phyloP scores from a whole-genome alignment of 2,113 vertebrate genomes.

The Zeus faber region DNA sequence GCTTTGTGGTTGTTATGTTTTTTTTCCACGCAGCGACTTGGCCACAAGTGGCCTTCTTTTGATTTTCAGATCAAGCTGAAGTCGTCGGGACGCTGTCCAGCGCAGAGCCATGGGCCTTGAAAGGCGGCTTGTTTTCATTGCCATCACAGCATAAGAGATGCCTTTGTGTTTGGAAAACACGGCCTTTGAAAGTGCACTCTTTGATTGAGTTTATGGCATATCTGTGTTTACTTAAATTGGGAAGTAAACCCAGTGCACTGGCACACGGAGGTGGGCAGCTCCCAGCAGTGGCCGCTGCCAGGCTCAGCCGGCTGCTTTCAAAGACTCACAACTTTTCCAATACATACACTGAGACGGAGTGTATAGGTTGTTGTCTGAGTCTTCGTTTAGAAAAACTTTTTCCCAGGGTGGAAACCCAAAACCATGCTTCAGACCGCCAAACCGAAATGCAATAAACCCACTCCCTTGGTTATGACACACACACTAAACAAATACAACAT shows the following conservation, averaged over 20 bases:
- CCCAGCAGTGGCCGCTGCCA: slow-evolving; percentile 10
- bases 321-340: background rate
- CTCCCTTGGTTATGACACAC: too few relatives aligned
- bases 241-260: slow-evolving; percentile 42
- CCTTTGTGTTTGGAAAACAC: slow-evolving; percentile 56
- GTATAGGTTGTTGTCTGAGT: too few relatives aligned
- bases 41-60: slow-evolving; percentile 56
- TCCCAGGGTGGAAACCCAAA: too few relatives aligned
- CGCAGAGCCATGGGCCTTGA: slow-evolving; percentile 34
- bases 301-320: slow-evolving; percentile 1
- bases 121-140: slow-evolving; percentile 62
- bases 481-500: too few relatives aligned
- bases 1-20: too few relatives aligned
- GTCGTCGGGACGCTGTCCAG: slow-evolving; percentile 51
- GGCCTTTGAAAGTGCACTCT: slow-evolving; percentile 25
- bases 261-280: slow-evolving; percentile 17
- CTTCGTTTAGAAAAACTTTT: too few relatives aligned
- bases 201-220: slow-evolving; percentile 49
- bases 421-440: too few relatives aligned
- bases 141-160: slow-evolving; percentile 57
- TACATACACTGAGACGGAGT: background rate
- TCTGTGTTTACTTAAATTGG: slow-evolving; percentile 55
- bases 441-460: too few relatives aligned
- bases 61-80: slow-evolving; percentile 57
- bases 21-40: slow-evolving; percentile 50